Conservation (phyloP, 1,140 invertebrate genomes). For the Drosophila nigromelanica region DNA sequence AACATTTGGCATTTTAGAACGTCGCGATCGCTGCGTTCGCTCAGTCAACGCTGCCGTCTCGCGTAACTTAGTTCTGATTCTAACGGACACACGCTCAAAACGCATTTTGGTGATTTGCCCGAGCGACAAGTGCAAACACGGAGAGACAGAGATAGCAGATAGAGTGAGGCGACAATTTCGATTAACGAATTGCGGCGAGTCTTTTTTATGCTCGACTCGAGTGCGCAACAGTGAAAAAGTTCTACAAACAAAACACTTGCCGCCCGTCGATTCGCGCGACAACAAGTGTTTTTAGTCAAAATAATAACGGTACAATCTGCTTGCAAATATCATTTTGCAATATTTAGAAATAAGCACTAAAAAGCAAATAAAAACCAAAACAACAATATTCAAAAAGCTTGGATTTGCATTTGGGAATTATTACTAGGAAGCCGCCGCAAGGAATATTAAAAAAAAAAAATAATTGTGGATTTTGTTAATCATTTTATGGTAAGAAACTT, state of each 20-base stretch:
- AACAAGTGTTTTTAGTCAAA: slow-evolving; percentile 45
- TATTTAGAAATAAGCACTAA: not conserved
- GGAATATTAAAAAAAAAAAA: slow-evolving; percentile 7
- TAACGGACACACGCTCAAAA: slow-evolving; percentile 28
- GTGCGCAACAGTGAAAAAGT: slow-evolving; percentile 49
- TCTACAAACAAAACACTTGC: slow-evolving; percentile 57
- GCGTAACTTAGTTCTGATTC: slow-evolving; percentile 37
- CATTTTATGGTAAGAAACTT: slow-evolving; percentile 72
- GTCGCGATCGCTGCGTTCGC: slow-evolving; percentile 27
- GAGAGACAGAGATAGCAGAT: slow-evolving; percentile 11
- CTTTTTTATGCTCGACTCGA: slow-evolving; percentile 11
- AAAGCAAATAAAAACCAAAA: not conserved
- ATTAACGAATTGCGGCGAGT: slow-evolving; percentile 23
- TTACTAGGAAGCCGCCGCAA: not conserved
- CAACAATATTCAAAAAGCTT: slow-evolving; percentile 15
- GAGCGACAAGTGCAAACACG: slow-evolving; percentile 41
- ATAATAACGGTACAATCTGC: slow-evolving; percentile 25
- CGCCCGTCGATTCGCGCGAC: slow-evolving; percentile 53
- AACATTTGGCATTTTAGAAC: slow-evolving; percentile 42
- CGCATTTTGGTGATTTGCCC: slow-evolving; percentile 57
- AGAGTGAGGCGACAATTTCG: slow-evolving; percentile 38
- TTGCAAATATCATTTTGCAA: not conserved
- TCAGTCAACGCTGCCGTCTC: slow-evolving; percentile 28
- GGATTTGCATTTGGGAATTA: slow-evolving; percentile 28
- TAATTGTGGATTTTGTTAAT: slow-evolving; percentile 38